Conservation (phyloP, 92 coral and sea anemone species). For the Bergia puertoricense region DNA sequence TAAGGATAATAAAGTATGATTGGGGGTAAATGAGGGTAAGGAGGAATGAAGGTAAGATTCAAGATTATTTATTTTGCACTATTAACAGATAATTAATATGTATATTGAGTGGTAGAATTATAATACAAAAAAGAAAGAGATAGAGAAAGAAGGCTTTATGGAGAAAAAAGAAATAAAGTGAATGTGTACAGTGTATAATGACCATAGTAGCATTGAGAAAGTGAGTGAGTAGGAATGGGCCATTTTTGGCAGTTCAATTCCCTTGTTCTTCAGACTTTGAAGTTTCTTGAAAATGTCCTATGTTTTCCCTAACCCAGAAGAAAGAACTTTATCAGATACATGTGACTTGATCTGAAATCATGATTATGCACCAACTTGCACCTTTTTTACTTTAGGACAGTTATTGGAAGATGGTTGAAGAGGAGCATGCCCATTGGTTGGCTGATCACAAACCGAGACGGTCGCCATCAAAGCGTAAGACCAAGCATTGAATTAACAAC, state of each 20-base stretch:
- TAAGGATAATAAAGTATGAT: too few species aligned
- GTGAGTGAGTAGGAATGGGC: not conserved
- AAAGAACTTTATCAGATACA: not conserved
- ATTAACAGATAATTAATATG: too few species aligned
- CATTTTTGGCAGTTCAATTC: not conserved
- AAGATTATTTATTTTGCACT: too few species aligned
- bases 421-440: slow-evolving; percentile 22
- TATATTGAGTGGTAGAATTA: too few species aligned
- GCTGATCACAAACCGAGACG: not conserved
- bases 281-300: too few species aligned
- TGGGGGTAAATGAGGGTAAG: not conserved
- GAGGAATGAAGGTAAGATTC: not conserved
- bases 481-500: not conserved
- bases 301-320: not conserved
- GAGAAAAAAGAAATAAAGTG: too few species aligned
- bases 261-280: not conserved
- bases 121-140: too few species aligned
- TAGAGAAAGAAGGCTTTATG: too few species aligned
- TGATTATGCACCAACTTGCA: not conserved
- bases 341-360: not conserved
- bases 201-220: not conserved
- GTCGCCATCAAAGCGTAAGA: not conserved
- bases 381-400: slow-evolving; percentile 14
- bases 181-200: too few species aligned
- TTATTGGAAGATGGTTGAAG: slow-evolving; percentile 39